Evolutionary conservation across 2,797 vertebrate genomes (phyloP).

Genomic region (Typhlichthys eigenmanni): DNA sequence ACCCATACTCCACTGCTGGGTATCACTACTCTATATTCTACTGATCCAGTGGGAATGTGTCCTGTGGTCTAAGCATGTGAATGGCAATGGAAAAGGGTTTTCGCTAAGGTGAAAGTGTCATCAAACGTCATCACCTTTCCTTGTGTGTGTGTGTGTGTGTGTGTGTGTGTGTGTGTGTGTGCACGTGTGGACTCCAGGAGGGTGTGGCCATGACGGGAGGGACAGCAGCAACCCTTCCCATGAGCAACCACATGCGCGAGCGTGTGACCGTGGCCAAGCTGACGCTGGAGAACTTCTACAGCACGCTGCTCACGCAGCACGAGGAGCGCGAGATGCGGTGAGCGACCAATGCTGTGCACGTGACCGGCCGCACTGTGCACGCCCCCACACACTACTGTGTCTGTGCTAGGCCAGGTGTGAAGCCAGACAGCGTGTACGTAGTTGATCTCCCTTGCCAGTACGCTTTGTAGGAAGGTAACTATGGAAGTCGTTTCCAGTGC

Average conservation of each 20-base stretch:
- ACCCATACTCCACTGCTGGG: too few species aligned
- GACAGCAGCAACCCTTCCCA: conserved; percentile 89
- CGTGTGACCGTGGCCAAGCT: conserved; percentile 98
- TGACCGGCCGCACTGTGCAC: too few species aligned
- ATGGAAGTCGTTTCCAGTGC: too few species aligned
- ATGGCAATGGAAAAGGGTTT: neutral
- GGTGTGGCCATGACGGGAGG: conserved; percentile 96
- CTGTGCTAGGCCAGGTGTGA: too few species aligned
- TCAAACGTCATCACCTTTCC: neutral
- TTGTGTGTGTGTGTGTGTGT: conserved; percentile 6
- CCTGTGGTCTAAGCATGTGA: too few species aligned
- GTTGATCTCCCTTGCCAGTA: too few species aligned
- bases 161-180: conserved; percentile 7
- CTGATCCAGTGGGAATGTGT: too few species aligned
- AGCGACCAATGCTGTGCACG: neutral
- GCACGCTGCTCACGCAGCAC: conserved; percentile 94
- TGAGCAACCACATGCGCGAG: conserved; percentile 99
- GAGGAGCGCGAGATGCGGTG: conserved; percentile 98
- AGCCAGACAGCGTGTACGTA: too few species aligned
- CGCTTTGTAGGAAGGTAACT: too few species aligned
- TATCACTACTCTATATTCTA: too few species aligned
- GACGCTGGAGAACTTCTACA: conserved; percentile 98
- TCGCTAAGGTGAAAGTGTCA: too few species aligned
- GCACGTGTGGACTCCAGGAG: conserved; percentile 66
- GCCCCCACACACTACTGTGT: too few species aligned